Evolutionary conservation across 1,140 invertebrate genomes (phyloP).

Genomic region (Tribolium madens): DNA sequence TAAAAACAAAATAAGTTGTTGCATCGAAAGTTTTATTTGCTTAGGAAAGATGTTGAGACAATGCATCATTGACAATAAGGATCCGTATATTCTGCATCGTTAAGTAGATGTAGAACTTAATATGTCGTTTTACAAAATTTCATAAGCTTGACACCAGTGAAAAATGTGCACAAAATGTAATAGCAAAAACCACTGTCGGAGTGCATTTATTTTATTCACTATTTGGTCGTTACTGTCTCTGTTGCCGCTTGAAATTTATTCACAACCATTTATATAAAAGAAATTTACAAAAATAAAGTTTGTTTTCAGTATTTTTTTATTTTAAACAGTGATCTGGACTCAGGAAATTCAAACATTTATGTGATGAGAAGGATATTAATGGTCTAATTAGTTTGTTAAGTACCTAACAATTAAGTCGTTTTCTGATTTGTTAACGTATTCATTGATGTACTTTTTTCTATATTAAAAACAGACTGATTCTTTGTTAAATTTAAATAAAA

Average conservation of each 20-base stretch:
- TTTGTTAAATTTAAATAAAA: not conserved
- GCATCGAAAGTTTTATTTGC: not conserved
- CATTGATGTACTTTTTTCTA: not conserved
- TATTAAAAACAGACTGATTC: not conserved
- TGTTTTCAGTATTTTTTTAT: constrained; percentile 3
- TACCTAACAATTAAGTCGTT: constrained; percentile 24
- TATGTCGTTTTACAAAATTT: not conserved
- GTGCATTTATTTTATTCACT: not conserved
- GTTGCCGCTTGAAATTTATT: constrained; percentile 3
- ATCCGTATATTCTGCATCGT: not conserved
- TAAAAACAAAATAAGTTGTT: not conserved
- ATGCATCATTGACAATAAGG: not conserved
- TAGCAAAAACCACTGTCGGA: not conserved
- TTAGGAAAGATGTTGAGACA: not conserved
- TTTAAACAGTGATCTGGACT: not conserved
- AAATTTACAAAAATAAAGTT: not conserved
- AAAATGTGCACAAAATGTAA: not conserved
- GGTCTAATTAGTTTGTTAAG: not conserved
- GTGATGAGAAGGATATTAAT: not conserved
- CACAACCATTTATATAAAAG: not conserved
- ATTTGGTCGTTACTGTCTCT: not conserved
- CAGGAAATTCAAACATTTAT: not conserved
- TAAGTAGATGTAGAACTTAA: not conserved
- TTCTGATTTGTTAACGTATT: not conserved
- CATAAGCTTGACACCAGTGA: not conserved